Evolutionary conservation across 2,113 vertebrate genomes (phyloP), one percentile per base, ranked within the genome.

Genomic region (Coryphaenoides rupestris): DNA sequence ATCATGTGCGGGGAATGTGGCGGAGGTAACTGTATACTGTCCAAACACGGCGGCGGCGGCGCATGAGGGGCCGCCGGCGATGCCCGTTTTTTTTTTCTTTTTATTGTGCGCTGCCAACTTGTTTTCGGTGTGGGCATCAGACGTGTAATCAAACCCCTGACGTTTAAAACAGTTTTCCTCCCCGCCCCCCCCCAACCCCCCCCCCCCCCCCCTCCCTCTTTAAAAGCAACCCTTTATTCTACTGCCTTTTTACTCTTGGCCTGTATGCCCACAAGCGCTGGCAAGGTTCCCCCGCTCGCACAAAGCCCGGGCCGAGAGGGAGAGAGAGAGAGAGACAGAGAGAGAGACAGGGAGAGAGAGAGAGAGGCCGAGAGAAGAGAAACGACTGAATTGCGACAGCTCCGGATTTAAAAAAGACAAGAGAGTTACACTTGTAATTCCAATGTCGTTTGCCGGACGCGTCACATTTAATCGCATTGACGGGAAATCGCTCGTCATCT

Each of bases 71-170:
- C 57, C 23, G 72, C 63, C 75, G 76, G 58, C 67, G 78, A 80
- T 77, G 84, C 74, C 72, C n/a, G n/a, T n/a, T n/a, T n/a, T n/a
- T n/a, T n/a, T n/a, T n/a, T n/a, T n/a, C n/a, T n/a, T n/a, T 87
- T 85, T 83, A 12, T 87, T 77, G 73, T 76, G 76, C 68, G 40
- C 40, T 80, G 83, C 81, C 68, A 76, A 80, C 83, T 77, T 85
- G 80, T 80, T 82, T 78, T 69, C 75, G 66, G 72, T n/a, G 58
- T 73, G 63, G 72, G 68, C 77, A 89, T 89, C 82, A 80, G 81
- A 74, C 80, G 55, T 83, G 87, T 84, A 89, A 90, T 89, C 87
- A 87, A 90, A 87, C 15, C 81, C 78, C 86, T 77, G 74, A 77
- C 82, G 86, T 82, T 88, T 86, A 85, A 79, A 40, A 79, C 72